Conservation (phyloP, 2,888 invertebrate species). For the Temnothorax rugatulus region DNA sequence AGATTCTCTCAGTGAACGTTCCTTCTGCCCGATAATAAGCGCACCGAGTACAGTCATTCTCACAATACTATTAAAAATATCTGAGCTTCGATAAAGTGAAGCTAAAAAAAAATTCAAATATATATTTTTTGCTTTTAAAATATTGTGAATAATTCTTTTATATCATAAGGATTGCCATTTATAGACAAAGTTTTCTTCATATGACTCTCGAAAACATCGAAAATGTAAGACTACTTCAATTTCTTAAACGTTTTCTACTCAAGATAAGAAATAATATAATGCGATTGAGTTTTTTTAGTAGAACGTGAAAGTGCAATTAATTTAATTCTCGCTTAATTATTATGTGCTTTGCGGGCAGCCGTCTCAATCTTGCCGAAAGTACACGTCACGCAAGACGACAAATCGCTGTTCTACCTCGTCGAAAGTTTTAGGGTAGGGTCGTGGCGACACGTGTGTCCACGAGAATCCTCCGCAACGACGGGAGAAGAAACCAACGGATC, state of each 20-base stretch:
- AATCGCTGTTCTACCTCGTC: conserved; percentile 78
- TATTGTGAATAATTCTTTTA: not conserved
- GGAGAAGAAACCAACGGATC: conserved; percentile 47
- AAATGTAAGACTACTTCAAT: not conserved
- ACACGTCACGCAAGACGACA: conserved; percentile 69
- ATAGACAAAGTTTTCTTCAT: not conserved
- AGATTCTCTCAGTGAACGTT: conserved; percentile 54
- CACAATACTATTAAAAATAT: conserved; percentile 12
- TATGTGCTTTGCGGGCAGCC: conserved; percentile 5
- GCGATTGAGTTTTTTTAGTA: not conserved
- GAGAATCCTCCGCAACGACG: conserved; percentile 54
- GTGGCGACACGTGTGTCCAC: conserved; percentile 77
- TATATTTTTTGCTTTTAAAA: not conserved
- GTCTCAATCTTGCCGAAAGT: conserved; percentile 58
- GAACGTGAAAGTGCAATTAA: not conserved
- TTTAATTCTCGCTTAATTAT: conserved; percentile 50
- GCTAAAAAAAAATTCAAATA: not conserved
- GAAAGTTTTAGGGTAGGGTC: conserved; percentile 75
- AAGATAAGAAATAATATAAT: not conserved
- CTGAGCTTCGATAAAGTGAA: not conserved
- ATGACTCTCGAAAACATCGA: not conserved
- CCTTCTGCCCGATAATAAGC: conserved; percentile 45
- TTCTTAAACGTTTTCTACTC: not conserved
- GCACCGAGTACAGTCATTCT: not conserved
- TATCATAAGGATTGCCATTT: no score